phyloP scores from a whole-genome alignment of 2,888 invertebrate genomes.

The Diachrysia chrysitis region DNA sequence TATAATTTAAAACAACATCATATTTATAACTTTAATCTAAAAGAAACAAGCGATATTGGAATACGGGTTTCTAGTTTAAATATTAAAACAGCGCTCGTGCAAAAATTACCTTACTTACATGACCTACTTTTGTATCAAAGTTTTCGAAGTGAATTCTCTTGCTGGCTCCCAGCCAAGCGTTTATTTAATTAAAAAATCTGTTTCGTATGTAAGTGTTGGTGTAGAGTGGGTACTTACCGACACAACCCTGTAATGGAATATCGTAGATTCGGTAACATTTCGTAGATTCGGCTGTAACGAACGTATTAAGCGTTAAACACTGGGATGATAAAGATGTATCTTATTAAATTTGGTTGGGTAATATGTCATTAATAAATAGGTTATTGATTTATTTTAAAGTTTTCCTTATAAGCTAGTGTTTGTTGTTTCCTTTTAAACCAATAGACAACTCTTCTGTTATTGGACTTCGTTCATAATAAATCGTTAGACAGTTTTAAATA shows the following conservation, averaged over 20 bases:
- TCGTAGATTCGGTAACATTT: slow-evolving; percentile 14
- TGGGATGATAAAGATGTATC: too few species aligned
- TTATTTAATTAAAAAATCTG: slow-evolving; percentile 62
- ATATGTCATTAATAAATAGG: too few species aligned
- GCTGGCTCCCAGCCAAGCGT: slow-evolving; percentile 56
- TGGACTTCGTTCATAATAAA: too few species aligned
- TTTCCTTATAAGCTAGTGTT: too few species aligned
- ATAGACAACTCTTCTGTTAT: too few species aligned
- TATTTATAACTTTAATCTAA: slow-evolving; percentile 19
- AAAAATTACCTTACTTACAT: slow-evolving; percentile 57
- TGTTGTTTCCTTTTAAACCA: too few species aligned
- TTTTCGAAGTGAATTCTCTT: slow-evolving; percentile 52
- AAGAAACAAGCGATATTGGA: slow-evolving; percentile 37
- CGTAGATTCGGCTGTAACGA: slow-evolving; percentile 1
- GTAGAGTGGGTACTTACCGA: slow-evolving; percentile 28
- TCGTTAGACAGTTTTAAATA: too few species aligned
- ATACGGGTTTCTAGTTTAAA: slow-evolving; percentile 39
- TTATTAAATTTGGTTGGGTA: too few species aligned
- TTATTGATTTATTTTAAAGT: too few species aligned
- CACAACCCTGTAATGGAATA: slow-evolving; percentile 22
- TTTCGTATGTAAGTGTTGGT: slow-evolving; percentile 46
- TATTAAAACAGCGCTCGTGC: slow-evolving; percentile 47
- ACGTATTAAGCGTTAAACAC: slow-evolving; percentile 3
- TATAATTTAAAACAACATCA: slow-evolving; percentile 4
- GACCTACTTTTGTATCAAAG: slow-evolving; percentile 58